Evolutionary conservation across 2,888 invertebrate species (phyloP).

Genomic region (Plagiodera versicolora): DNA sequence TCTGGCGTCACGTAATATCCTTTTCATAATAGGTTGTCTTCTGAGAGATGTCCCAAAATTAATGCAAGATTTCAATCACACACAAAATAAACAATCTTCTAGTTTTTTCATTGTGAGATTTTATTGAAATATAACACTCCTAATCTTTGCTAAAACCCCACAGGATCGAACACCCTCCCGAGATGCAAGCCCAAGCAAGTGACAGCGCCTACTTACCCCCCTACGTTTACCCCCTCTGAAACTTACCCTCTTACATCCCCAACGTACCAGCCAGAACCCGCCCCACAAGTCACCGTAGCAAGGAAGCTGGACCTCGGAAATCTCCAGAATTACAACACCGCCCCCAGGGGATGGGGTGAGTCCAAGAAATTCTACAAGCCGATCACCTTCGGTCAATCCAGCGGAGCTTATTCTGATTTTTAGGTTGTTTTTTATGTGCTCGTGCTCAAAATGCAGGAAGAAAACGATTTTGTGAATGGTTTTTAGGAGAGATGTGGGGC

Average conservation of each 20-base stretch:
- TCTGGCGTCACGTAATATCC: no score
- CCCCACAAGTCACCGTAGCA: not conserved
- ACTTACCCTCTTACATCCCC: slow-evolving; percentile 35
- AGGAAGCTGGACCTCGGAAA: slow-evolving; percentile 41
- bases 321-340: slow-evolving; percentile 74
- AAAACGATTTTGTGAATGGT: no score
- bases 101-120: no score
- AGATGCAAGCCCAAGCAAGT: slow-evolving; percentile 41
- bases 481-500: no score
- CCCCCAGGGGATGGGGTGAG: slow-evolving; percentile 80
- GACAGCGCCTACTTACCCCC: slow-evolving; percentile 43
- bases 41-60: no score
- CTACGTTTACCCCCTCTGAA: slow-evolving; percentile 49
- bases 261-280: slow-evolving; percentile 25
- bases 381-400: slow-evolving; percentile 65
- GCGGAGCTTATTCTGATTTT: slow-evolving; percentile 41
- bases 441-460: no score
- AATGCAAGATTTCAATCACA: no score
- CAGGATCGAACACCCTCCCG: slow-evolving; percentile 45
- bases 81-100: no score
- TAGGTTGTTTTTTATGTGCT: no score
- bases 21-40: no score
- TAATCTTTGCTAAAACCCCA: no score
- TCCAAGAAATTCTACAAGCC: slow-evolving; percentile 71
- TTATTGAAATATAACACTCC: no score